Evolutionary conservation across 2,888 invertebrate genomes (phyloP).

Genomic region (Pseudococcus viburni): DNA sequence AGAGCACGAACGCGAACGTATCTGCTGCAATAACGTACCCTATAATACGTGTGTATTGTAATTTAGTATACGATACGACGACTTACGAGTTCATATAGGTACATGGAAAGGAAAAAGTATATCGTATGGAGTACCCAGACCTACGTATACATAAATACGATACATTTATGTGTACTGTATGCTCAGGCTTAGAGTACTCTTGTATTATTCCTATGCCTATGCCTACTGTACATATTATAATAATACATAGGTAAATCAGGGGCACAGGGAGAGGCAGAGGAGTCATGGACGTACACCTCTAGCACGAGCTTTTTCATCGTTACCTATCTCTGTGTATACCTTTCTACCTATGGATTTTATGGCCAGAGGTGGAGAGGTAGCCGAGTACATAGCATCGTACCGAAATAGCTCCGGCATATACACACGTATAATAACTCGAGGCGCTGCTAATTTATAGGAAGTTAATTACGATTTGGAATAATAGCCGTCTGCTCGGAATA

Average conservation of each 20-base stretch:
- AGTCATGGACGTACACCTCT: neutral
- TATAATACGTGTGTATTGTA: too few species aligned
- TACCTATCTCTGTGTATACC: neutral
- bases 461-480: slow-evolving; percentile 64
- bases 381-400: neutral
- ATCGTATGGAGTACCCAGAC: too few species aligned
- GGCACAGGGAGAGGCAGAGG: neutral
- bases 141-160: too few species aligned
- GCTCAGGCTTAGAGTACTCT: too few species aligned
- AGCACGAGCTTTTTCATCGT: neutral
- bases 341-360: neutral
- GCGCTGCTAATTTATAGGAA: slow-evolving; percentile 63
- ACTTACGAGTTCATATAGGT: slow-evolving; percentile 6
- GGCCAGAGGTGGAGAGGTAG: neutral
- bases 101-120: neutral
- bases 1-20: slow-evolving; percentile 5
- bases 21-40: neutral
- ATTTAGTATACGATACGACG: slow-evolving; percentile 2
- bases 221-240: too few species aligned
- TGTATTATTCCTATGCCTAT: too few species aligned
- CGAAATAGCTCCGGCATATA: slow-evolving; percentile 18
- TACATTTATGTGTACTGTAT: too few species aligned
- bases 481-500: slow-evolving; percentile 59
- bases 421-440: slow-evolving; percentile 49
- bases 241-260: too few species aligned